Evolutionary conservation across 1,140 invertebrate genomes (phyloP), one percentile per base, ranked within the genome.

Genomic region (Camponotus vicinus): DNA sequence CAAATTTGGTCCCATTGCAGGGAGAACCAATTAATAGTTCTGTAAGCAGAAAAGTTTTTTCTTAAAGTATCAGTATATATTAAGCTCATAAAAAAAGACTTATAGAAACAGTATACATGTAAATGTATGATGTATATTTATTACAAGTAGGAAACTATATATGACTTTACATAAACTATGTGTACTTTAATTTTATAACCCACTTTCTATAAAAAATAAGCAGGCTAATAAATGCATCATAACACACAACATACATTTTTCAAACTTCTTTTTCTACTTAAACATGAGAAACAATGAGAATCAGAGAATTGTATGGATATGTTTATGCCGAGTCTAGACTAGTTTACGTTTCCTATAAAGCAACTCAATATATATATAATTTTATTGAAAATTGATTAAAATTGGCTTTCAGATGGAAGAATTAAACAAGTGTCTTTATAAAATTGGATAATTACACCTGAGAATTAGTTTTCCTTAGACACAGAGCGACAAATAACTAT

Each of bases 161-260:
- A 71, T 2, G 49, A 73, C 18, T 75, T 83, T 75, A 83, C 69
- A 75, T 73, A 42, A 80, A 83, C 79, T 61, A 59, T 55, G 63
- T 67, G 34, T 80, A 55, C 32, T 49, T 83, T 83, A 70, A 57
- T 27, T 27, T 40, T 4, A 64, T 57, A 77, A 73, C 55, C n/a
- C 52, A 78, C 32, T 67, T 59, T 34, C 21, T 15, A 77, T 61
- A 84, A 87, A 89, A 52, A 85, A 21, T 49, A 85, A 77, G 70
- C 77, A 57, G 70, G 77, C 83, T 86, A 88, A 89, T 76, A 89
- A 89, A 88, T 66, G 61, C 73, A 84, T 87, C 40, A 85, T 84
- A 69, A 78, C 76, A 88, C 73, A 79, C 37, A 40, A 34, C 34
- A 67, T 45, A 40, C 49, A 4, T 85, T 57, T 13, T 45, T 63